Evolutionary conservation across 1,140 invertebrate genomes (phyloP).

Genomic region (Drosophila sp.): DNA sequence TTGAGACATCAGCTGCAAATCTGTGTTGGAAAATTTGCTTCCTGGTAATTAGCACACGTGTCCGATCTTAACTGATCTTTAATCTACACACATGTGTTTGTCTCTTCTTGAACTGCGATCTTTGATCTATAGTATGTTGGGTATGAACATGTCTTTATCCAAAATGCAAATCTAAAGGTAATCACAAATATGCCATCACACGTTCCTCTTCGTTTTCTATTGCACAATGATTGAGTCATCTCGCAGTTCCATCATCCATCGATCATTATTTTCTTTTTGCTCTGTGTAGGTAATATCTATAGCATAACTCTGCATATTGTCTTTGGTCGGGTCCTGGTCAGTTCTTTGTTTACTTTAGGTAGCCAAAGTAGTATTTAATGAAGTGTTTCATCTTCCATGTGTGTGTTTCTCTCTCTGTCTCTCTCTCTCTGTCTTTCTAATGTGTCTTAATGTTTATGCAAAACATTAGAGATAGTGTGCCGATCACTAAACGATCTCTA

Average conservation of each 20-base stretch:
- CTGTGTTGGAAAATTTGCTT: slow-evolving; percentile 12
- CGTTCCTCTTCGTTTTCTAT: slow-evolving; percentile 21
- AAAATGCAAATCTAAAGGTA: slow-evolving; percentile 25
- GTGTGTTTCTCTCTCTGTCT: slow-evolving; percentile 1
- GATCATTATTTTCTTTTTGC: slow-evolving; percentile 29
- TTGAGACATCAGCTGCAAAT: slow-evolving; percentile 8
- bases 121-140: slow-evolving; percentile 17
- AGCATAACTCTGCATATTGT: slow-evolving; percentile 17
- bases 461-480: slow-evolving; percentile 24
- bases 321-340: not conserved
- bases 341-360: slow-evolving; percentile 46
- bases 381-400: slow-evolving; percentile 49
- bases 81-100: not conserved
- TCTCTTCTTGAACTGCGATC: slow-evolving; percentile 6
- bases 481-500: slow-evolving; percentile 15
- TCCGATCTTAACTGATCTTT: slow-evolving; percentile 6
- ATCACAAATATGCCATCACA: slow-evolving; percentile 33
- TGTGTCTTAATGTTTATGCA: slow-evolving; percentile 71
- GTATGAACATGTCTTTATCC: slow-evolving; percentile 8
- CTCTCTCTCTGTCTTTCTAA: slow-evolving; percentile 37
- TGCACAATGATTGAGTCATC: slow-evolving; percentile 75
- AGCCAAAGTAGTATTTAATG: slow-evolving; percentile 69
- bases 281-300: slow-evolving; percentile 1
- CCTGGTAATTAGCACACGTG: slow-evolving; percentile 75
- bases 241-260: slow-evolving; percentile 16